Conservation (phyloP, 2,113 vertebrate genomes). For the Piaya cayana region DNA sequence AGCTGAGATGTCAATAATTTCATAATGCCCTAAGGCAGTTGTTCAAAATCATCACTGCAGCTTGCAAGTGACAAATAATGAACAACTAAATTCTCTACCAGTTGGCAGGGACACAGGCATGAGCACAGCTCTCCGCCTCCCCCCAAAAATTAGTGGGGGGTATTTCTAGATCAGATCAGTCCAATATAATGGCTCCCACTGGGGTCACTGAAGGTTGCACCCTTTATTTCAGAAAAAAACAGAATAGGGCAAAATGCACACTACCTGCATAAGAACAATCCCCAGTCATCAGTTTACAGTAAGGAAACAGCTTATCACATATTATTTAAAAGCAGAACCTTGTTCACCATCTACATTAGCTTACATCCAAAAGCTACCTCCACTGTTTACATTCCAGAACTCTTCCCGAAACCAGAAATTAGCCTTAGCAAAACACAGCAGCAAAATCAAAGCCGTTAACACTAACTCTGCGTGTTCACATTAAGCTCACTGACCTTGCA, state of each 20-base stretch:
- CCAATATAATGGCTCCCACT: background rate
- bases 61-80: slow-evolving; percentile 44
- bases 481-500: background rate
- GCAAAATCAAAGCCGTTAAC: background rate
- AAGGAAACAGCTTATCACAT: background rate
- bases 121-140: background rate
- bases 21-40: background rate
- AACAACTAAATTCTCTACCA: slow-evolving; percentile 17
- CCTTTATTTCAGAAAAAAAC: background rate
- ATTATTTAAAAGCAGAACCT: background rate
- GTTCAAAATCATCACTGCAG: slow-evolving; percentile 19
- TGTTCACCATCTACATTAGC: background rate
- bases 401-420: background rate
- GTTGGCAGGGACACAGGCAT: background rate
- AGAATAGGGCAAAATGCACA: background rate
- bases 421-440: background rate
- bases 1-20: slow-evolving; percentile 43
- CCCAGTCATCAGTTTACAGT: background rate
- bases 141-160: background rate
- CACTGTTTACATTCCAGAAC: background rate
- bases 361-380: background rate
- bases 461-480: background rate
- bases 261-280: background rate
- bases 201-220: background rate
- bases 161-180: background rate